phyloP scores from a whole-genome alignment of 2,888 invertebrate genomes.

The Anthophora plumipes region DNA sequence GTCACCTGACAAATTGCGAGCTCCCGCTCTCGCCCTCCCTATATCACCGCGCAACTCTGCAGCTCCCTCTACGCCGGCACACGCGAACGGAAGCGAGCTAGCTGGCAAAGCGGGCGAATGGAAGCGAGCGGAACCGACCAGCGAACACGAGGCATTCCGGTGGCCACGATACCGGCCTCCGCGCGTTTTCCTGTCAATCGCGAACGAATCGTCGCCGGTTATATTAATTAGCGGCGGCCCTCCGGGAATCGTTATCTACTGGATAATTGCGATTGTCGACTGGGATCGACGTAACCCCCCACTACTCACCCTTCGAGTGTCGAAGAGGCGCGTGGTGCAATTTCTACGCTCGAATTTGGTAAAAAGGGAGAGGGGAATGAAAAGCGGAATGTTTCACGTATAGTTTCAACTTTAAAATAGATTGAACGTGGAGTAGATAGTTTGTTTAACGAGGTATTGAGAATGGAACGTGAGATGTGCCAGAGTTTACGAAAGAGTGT shows the following conservation, averaged over 20 bases:
- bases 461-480: too few relatives aligned
- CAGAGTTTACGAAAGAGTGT: too few relatives aligned
- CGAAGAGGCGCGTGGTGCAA: slow-evolving; percentile 28
- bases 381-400: slow-evolving; percentile 6
- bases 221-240: slow-evolving; percentile 83
- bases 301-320: slow-evolving; percentile 9
- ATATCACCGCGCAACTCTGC: neutral
- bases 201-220: slow-evolving; percentile 82
- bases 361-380: neutral
- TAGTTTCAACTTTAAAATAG: too few relatives aligned
- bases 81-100: slow-evolving; percentile 19
- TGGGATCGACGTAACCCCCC: slow-evolving; percentile 72
- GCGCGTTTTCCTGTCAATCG: slow-evolving; percentile 82
- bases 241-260: slow-evolving; percentile 80
- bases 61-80: slow-evolving; percentile 49
- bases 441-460: too few relatives aligned
- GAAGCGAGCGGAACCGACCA: neutral
- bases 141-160: slow-evolving; percentile 10
- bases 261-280: slow-evolving; percentile 83
- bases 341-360: slow-evolving; percentile 9
- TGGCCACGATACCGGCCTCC: slow-evolving; percentile 58
- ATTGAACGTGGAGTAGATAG: too few relatives aligned
- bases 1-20: slow-evolving; percentile 84
- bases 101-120: neutral
- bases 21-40: slow-evolving; percentile 24